Base-by-base conservation (phyloP, 2,113 vertebrate genomes). In the Aix galericulata region DNA sequence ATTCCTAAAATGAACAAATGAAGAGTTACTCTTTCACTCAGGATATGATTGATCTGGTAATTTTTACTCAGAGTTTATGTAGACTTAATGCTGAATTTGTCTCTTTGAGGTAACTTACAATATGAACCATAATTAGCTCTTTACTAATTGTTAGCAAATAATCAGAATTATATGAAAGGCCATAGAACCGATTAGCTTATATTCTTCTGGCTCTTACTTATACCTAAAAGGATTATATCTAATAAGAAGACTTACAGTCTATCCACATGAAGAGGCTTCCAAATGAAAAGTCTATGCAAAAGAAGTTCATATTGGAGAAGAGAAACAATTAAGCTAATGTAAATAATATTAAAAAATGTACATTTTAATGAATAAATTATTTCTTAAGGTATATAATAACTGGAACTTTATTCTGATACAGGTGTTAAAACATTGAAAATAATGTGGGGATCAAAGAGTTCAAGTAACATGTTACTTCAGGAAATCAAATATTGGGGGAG, bases 401-500 rank as follows among this genome's bases (percentile, higher is more conserved):
- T 8, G 0, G 5, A 86, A 46, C 6, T 36, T 58, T 74, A 46
- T 60, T 78, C 20, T 62, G 0, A 40, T 77, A n/a, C 13, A 34
- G 8, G 4, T 13, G 3, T 36, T 44, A 44, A 58, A 50, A 55
- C 26, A 27, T 25, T 68, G 36, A 72, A 31, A 64, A 64, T 56
- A 56, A n/a, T 83, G 9, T 2, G n/a, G 23, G 44, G 6, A 48
- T 59, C 8, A 53, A 17, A 4, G 53, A 75, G 3, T 3, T 18
- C 11, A 72, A 38, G 14, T 32, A 56, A 90, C 34, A 1, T n/a
- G 3, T 78, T 82, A 46, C 5, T n/a, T 55, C 2, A 2, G 2
- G 69, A 85, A 27, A 32, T 15, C 89, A 91, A 38, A 2, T 15
- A 29, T 3, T 1, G 7, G 0, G 2, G 1, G 2, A 1, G 34